These are phyloP conservation scores for Polypterus bichir DNA, from an alignment of 2,113 vertebrate genomes.

Conservation along the genomic window DNA sequence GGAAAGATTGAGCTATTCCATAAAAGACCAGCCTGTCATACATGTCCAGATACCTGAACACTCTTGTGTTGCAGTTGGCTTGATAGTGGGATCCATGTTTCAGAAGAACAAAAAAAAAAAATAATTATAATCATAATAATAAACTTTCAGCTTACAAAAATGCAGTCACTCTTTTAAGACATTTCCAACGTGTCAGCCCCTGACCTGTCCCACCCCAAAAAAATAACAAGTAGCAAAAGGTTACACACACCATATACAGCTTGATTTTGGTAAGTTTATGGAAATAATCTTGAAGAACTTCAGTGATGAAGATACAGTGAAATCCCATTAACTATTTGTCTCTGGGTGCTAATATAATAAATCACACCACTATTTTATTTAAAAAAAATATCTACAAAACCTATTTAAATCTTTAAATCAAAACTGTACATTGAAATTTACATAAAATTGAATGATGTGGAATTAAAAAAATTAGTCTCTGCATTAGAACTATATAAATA, in stretches of 20 bases:
- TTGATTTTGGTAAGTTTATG: slow-evolving; percentile 40
- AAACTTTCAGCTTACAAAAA: slow-evolving; percentile 64
- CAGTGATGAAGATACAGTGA: slow-evolving; percentile 50
- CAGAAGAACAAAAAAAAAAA: slow-evolving; percentile 78
- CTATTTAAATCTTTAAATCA: slow-evolving; percentile 86
- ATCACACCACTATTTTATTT: slow-evolving; percentile 55
- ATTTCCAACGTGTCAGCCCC: slow-evolving; percentile 38
- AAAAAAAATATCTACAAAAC: slow-evolving; percentile 76
- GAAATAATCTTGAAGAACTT: slow-evolving; percentile 39
- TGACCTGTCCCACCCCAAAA: neutral
- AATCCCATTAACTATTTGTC: slow-evolving; percentile 34
- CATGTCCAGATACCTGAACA: slow-evolving; percentile 85
- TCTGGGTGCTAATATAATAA: slow-evolving; percentile 49
- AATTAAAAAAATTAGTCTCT: slow-evolving; percentile 49
- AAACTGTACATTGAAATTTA: slow-evolving; percentile 98
- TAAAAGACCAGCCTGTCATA: slow-evolving; percentile 92
- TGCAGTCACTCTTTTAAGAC: slow-evolving; percentile 74
- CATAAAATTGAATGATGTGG: slow-evolving; percentile 51
- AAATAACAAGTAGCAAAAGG: slow-evolving; percentile 49
- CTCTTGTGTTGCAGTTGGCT: slow-evolving; percentile 80
- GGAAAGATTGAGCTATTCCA: slow-evolving; percentile 95
- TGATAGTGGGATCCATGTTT: slow-evolving; percentile 78
- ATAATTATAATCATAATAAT: slow-evolving; percentile 44
- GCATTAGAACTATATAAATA: slow-evolving; percentile 76
- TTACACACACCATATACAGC: slow-evolving; percentile 49